Conservation (phyloP, 2,797 vertebrate genomes). For the Bradypodion pumilum region DNA sequence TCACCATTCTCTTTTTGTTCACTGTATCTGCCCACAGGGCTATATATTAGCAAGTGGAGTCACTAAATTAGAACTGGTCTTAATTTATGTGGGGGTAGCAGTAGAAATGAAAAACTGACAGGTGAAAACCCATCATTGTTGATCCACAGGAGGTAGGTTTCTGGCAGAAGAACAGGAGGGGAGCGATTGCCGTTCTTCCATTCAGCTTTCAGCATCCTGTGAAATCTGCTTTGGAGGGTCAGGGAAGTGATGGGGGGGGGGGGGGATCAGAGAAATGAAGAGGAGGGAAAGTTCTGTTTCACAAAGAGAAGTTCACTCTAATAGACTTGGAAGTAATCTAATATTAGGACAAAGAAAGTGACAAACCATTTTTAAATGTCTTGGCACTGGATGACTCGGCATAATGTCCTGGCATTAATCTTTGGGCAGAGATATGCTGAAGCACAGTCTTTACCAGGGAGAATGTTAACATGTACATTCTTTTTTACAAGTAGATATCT, state of each 20-base stretch:
- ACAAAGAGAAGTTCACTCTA: neutral
- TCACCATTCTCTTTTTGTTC: neutral
- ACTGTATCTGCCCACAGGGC: neutral
- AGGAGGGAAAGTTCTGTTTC: neutral
- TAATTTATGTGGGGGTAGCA: neutral
- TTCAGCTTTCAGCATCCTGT: neutral
- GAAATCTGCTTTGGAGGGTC: neutral
- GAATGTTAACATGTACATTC: neutral
- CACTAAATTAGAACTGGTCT: neutral
- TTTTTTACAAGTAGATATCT: neutral
- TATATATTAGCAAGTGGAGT: neutral
- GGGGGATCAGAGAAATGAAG: no score
- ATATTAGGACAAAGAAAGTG: neutral
- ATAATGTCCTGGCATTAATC: neutral
- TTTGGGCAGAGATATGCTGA: neutral
- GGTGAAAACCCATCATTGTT: neutral
- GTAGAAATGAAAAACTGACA: neutral
- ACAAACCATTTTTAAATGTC: neutral
- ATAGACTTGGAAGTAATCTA: neutral
- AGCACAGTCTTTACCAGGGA: constrained; percentile 8
- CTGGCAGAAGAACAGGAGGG: neutral
- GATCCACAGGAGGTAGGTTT: neutral
- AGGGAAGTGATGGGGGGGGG: neutral
- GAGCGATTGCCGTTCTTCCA: neutral
- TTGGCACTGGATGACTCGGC: neutral